A percentile compares a stretch with the other conserved stretches of the same genome.
These are phyloP conservation scores for Pelodytes ibericus DNA, from an alignment of 2,797 vertebrate genomes.

Conservation along the genomic window DNA sequence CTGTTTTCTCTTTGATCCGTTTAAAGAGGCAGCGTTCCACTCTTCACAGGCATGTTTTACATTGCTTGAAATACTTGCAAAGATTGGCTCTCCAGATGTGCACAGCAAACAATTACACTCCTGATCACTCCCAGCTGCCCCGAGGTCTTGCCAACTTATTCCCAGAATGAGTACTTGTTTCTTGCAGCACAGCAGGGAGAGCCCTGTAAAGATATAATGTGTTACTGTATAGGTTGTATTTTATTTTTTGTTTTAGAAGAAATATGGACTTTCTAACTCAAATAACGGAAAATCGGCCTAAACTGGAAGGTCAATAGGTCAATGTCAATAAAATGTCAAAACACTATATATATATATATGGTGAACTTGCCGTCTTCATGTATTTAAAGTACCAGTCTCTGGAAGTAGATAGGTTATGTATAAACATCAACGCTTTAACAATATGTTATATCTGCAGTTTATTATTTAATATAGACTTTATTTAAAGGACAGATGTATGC, in stretches of 20 bases:
- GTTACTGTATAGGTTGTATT: constrained; percentile 62
- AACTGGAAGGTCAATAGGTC: constrained; percentile 24
- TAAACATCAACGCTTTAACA: too few species aligned
- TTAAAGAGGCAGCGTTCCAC: constrained; percentile 36
- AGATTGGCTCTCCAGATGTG: constrained; percentile 75
- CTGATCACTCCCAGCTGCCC: constrained; percentile 86
- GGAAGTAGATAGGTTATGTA: too few species aligned
- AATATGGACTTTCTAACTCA: constrained; percentile 61
- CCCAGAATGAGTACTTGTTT: constrained; percentile 68
- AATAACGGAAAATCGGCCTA: constrained; percentile 53
- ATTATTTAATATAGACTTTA: too few species aligned
- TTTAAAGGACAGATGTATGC: too few species aligned
- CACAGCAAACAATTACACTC: constrained; percentile 84
- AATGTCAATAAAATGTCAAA: constrained; percentile 4
- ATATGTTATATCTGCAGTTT: too few species aligned
- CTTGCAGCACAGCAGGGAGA: constrained; percentile 67
- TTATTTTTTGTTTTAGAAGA: constrained; percentile 47
- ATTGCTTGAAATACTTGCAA: constrained; percentile 45
- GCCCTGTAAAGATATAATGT: constrained; percentile 67
- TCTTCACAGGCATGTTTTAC: constrained; percentile 53
- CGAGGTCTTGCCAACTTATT: constrained; percentile 71
- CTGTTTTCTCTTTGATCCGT: constrained; percentile 43
- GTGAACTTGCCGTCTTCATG: not conserved
- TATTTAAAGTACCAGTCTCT: too few species aligned
- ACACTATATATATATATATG: not conserved